Evolutionary conservation across 1,140 invertebrate genomes (phyloP).

Genomic region (Diabrotica virgifera): DNA sequence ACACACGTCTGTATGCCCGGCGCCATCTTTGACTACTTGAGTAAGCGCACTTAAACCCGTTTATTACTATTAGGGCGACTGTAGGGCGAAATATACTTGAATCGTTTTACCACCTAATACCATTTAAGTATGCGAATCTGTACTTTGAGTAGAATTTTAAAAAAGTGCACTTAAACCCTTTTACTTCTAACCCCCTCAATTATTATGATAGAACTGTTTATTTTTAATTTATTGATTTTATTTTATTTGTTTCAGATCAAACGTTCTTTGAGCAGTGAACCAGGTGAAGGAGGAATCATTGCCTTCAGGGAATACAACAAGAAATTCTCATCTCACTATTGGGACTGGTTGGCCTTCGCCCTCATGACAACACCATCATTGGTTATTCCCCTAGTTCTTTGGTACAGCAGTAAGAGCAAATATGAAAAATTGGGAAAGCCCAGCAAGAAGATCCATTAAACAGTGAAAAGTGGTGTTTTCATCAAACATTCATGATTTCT

Average conservation of each 20-base stretch:
- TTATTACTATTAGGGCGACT: too few species aligned
- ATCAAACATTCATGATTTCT: background rate
- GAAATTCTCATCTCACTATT: slow-evolving; percentile 95
- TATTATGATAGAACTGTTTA: too few species aligned
- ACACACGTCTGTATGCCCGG: too few species aligned
- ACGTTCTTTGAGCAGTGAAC: slow-evolving; percentile 88
- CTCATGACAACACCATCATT: slow-evolving; percentile 94
- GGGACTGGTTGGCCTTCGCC: slow-evolving; percentile 95
- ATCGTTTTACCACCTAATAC: too few species aligned
- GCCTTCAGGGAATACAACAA: slow-evolving; percentile 95
- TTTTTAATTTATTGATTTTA: background rate
- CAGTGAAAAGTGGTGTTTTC: background rate
- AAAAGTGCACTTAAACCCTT: too few species aligned
- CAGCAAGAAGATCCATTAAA: slow-evolving; percentile 58
- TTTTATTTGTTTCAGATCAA: slow-evolving; percentile 61
- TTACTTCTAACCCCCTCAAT: too few species aligned
- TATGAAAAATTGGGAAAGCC: slow-evolving; percentile 78
- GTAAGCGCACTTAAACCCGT: too few species aligned
- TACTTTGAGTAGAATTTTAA: too few species aligned
- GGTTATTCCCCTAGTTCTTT: slow-evolving; percentile 90
- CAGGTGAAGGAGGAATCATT: slow-evolving; percentile 94
- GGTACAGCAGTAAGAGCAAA: slow-evolving; percentile 93
- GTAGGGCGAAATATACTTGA: too few species aligned
- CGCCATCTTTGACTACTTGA: too few species aligned
- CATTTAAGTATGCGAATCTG: too few species aligned